Conservation (phyloP, 2,113 vertebrate species). For the Eublepharis macularius region DNA sequence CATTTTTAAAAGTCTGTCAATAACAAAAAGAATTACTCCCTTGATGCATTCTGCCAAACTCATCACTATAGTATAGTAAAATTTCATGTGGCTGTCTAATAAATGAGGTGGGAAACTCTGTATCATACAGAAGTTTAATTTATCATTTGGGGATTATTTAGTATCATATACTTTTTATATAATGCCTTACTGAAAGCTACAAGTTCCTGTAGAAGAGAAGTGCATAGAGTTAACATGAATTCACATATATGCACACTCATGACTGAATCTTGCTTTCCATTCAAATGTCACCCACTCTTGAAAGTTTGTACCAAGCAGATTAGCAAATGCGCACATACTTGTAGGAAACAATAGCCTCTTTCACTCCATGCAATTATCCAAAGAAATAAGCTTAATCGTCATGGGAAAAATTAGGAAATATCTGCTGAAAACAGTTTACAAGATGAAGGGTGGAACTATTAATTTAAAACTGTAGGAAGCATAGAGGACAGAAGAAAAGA, state of each 20-base stretch:
- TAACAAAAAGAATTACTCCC: too few relatives aligned
- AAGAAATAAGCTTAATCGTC: conserved; percentile 74
- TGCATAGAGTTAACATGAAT: not conserved
- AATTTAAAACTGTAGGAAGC: conserved; percentile 61
- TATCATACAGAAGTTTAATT: too few relatives aligned
- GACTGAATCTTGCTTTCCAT: conserved; percentile 45
- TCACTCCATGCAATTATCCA: conserved; percentile 70
- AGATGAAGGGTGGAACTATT: conserved; percentile 69
- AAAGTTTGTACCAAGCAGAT: conserved; percentile 70
- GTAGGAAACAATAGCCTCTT: conserved; percentile 78
- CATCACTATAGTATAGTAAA: too few relatives aligned
- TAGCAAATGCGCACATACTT: conserved; percentile 60
- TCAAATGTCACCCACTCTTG: conserved; percentile 67
- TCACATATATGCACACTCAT: not conserved
- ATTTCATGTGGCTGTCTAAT: too few relatives aligned
- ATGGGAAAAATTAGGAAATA: conserved; percentile 81
- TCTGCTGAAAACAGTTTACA: conserved; percentile 69
- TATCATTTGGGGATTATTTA: too few relatives aligned
- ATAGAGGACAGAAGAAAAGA: conserved; percentile 25
- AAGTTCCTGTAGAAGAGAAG: conserved; percentile 40
- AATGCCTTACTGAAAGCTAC: too few relatives aligned
- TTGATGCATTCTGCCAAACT: too few relatives aligned
- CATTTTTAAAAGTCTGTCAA: too few relatives aligned
- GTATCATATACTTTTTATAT: too few relatives aligned
- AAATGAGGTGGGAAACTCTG: too few relatives aligned